Evolutionary conservation across 30 jellyfish, hydroid and myxozoan genomes (phyloP).

Genomic region (Chrysaora quinquecirrha): DNA sequence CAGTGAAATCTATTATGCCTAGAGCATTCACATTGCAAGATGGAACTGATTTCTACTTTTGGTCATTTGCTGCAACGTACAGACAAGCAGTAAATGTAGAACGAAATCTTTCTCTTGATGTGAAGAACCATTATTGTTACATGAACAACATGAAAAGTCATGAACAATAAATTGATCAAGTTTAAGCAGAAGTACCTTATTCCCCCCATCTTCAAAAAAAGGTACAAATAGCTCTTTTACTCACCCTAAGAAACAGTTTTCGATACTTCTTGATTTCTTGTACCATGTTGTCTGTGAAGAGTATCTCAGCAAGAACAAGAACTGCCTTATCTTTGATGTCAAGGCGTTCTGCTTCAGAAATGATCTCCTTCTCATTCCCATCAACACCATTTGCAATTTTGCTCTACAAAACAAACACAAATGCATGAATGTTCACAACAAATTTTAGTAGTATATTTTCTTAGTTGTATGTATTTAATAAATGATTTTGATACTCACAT

Average conservation of each 20-base stretch:
- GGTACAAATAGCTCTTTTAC: neutral
- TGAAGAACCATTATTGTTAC: too few relatives aligned
- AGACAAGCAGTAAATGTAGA: too few relatives aligned
- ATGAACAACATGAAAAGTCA: too few relatives aligned
- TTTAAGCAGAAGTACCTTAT: too few relatives aligned
- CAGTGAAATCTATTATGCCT: too few relatives aligned
- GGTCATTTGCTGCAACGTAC: too few relatives aligned
- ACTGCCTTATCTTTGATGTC: slow-evolving; percentile 96
- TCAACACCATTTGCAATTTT: slow-evolving; percentile 71
- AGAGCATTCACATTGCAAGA: too few relatives aligned
- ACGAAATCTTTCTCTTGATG: too few relatives aligned
- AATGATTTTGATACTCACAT: slow-evolving; percentile 48
- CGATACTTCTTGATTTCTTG: slow-evolving; percentile 75
- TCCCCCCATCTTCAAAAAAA: neutral
- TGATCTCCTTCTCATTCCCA: slow-evolving; percentile 83
- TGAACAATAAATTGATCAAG: too few relatives aligned
- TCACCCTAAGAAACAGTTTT: slow-evolving; percentile 82
- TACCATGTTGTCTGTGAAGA: slow-evolving; percentile 82
- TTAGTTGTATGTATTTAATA: too few relatives aligned
- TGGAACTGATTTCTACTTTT: too few relatives aligned
- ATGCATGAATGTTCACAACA: neutral
- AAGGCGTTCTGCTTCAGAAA: slow-evolving; percentile 99
- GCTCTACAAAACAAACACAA: slow-evolving; percentile 27
- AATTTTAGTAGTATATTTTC: neutral
- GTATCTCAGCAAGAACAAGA: slow-evolving; percentile 92